Evolutionary conservation across 2,888 invertebrate genomes (phyloP), one percentile per base, ranked within the genome.

Genomic region (Odontocolon sp.): DNA sequence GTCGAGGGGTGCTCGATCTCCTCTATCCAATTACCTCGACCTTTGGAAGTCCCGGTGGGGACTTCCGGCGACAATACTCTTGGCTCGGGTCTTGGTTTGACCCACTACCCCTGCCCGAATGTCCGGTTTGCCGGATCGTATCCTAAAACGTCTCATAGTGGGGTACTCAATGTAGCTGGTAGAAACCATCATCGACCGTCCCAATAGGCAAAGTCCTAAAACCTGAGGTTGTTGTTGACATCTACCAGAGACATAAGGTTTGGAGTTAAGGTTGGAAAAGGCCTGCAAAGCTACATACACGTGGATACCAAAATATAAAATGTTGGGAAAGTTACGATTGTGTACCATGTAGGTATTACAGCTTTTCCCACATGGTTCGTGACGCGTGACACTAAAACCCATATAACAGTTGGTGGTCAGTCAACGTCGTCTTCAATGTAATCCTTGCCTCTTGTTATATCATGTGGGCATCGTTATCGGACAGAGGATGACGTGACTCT

Each of bases 1-100:
- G 61, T 63, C 71, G 33, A 68, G 75, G 80, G 75, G 73, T 80
- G 79, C 75, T 80, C 80, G 83, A 85, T 87, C 85, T 87, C 81
- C 85, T 87, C 84, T 86, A 86, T 88, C 89, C 88, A 88, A 89
- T 89, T 88, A 87, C 86, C 84, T 82, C 83, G 79, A 87, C 86
- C 88, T 85, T 86, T 80, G 81, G 67, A 78, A 78, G 78, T 84
- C 83, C 84, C 85, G 82, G 54, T 78, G 84, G 84, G 80, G 81
- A 84, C 83, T 83, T 84, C 82, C 83, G 81, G 82, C 81, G 85
- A 86, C 86, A 84, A 84, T 84, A 81, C 83, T 81, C 83, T 80
- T 79, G 82, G 81, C 82, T 82, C 81, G 57, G 26, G 67, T 57
- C 64, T 79, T 66, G 76, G 81, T 83, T 84, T 86, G 87, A 87